Evolutionary conservation across 2,888 invertebrate genomes (phyloP), one percentile per base, ranked within the genome.

Genomic region (Drosophila subquinaria): DNA sequence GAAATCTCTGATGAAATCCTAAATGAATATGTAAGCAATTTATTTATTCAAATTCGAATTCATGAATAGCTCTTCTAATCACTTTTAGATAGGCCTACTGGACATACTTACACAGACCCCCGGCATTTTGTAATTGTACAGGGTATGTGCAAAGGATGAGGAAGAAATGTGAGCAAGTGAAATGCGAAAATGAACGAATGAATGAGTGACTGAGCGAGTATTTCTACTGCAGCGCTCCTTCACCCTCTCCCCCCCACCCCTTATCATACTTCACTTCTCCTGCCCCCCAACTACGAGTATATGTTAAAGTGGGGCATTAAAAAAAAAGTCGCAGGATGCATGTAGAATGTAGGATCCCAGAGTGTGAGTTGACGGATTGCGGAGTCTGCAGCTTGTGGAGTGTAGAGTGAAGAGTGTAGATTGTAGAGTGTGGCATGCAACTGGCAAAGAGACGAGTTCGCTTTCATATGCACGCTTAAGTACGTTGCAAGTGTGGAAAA

Each of bases 391-490:
- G 40, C 43, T 47, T 42, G 36, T 4, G 23, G 20, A 57, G 56
- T 35, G 35, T 35, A 35, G 35, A 35, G 35, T 42, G 36, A 3
- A 20, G 20, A 57, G 61, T 35, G 35, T 35, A 20, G 20, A 57
- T 56, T 35, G 35, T 11, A 35, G 35, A 43, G 20, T 52, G 56
- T 10, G 27, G 59, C 27, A 10, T 20, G 42, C 36, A 50, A 53
- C 45, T 35, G 13, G 64, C 48, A 60, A 40, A 35, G 27, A 35
- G 50, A 57, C 48, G 50, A 43, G 63, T 71, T 64, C 61, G 61
- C 48, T 79, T 82, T 73, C 76, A 84, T 81, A 87, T 83, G 85
- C 82, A 84, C 76, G 82, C 73, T 79, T 73, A 85, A 88, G 88
- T 87, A 64, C 67, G 70, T 51, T 35, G 51, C 67, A 66, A 79